phyloP scores from a whole-genome alignment of 1,140 invertebrate species.

The Drosophila simulans region DNA sequence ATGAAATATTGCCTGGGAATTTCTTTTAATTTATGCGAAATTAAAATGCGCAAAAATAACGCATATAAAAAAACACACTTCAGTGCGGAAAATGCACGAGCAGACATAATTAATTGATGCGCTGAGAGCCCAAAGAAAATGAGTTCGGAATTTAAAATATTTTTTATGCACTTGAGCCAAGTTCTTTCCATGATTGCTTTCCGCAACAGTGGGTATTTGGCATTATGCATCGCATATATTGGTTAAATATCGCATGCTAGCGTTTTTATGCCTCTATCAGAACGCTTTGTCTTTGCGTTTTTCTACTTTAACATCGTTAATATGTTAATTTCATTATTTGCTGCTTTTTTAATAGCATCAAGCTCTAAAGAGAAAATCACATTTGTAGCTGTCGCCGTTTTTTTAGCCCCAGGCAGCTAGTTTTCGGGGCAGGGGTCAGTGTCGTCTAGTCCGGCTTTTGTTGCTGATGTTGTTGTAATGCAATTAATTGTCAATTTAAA shows the following conservation, averaged over 20 bases:
- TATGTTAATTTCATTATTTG: slow-evolving; percentile 42
- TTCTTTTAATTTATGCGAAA: not conserved
- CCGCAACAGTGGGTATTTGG: not conserved
- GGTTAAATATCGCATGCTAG: not conserved
- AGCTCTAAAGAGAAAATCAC: slow-evolving; percentile 44
- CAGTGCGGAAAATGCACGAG: not conserved
- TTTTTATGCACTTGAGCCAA: not conserved
- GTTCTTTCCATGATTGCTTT: not conserved
- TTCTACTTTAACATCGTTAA: slow-evolving; percentile 41
- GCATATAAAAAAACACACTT: not conserved
- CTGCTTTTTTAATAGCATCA: slow-evolving; percentile 42
- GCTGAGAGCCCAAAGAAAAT: not conserved
- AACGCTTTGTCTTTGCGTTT: slow-evolving; percentile 1
- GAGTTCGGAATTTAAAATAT: not conserved
- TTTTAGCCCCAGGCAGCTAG: slow-evolving; percentile 24
- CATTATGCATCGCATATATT: not conserved
- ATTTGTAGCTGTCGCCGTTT: slow-evolving; percentile 12
- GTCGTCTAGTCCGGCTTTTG: slow-evolving; percentile 47
- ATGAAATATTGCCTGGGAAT: too few relatives aligned
- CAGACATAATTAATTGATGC: not conserved
- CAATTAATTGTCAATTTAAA: slow-evolving; percentile 80
- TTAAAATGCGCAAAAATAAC: not conserved
- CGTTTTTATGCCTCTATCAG: not conserved
- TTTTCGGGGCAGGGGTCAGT: slow-evolving; percentile 13
- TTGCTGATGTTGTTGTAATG: slow-evolving; percentile 63